These are phyloP conservation scores for Thalassophryne amazonica DNA, from an alignment of 2,797 vertebrate genomes.

Conservation along the genomic window DNA sequence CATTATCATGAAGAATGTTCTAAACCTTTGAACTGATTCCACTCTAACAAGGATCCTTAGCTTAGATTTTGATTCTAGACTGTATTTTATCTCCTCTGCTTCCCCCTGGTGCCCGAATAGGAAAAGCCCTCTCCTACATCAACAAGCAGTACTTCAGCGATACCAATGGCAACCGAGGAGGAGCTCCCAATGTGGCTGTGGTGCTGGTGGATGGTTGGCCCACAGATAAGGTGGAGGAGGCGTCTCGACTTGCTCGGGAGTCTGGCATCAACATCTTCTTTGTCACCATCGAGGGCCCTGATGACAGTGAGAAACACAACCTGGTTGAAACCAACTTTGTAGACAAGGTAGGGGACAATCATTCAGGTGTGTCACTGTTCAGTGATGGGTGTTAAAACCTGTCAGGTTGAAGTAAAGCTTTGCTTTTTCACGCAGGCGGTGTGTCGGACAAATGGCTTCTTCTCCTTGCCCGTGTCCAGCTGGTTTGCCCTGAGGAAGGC, in stretches of 20 bases:
- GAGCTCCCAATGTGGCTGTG: constrained; percentile 90
- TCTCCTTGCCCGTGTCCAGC: constrained; percentile 85
- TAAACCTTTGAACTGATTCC: too few relatives aligned
- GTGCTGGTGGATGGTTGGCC: constrained; percentile 97
- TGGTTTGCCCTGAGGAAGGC: constrained; percentile 91
- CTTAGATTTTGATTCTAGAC: too few relatives aligned
- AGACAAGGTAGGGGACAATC: constrained; percentile 84
- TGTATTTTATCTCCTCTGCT: constrained; percentile 43
- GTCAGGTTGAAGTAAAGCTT: neutral
- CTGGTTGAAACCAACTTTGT: constrained; percentile 90
- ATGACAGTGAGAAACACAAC: constrained; percentile 87
- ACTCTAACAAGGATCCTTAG: too few relatives aligned
- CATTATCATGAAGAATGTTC: too few relatives aligned
- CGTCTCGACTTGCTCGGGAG: constrained; percentile 90
- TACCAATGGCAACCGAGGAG: constrained; percentile 88
- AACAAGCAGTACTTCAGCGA: constrained; percentile 94
- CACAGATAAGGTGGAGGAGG: constrained; percentile 92
- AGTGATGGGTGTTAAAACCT: neutral
- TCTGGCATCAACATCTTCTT: constrained; percentile 98
- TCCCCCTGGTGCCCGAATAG: constrained; percentile 75
- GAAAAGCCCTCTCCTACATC: constrained; percentile 91
- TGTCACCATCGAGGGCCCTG: constrained; percentile 91
- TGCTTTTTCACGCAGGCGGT: constrained; percentile 81
- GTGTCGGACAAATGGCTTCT: constrained; percentile 92
- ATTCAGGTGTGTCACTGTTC: neutral